Evolutionary conservation across 2,888 invertebrate species (phyloP).

Genomic region (Malthinus seriepunctatus): DNA sequence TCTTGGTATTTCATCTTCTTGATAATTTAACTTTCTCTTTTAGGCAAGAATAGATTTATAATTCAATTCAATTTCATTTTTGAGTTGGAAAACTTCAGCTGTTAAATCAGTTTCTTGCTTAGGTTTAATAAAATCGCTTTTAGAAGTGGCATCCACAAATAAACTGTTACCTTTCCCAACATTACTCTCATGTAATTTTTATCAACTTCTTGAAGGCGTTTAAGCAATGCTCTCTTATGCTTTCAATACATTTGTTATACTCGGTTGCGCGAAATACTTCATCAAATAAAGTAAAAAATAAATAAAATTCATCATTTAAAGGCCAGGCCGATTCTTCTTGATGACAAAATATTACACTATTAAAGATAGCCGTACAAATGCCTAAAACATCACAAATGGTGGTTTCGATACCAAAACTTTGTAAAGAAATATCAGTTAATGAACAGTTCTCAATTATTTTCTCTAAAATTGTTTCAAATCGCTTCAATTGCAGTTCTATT

Average conservation of each 20-base stretch:
- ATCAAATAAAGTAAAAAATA: slow-evolving; percentile 97
- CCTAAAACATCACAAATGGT: slow-evolving; percentile 75
- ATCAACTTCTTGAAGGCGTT: slow-evolving; percentile 56
- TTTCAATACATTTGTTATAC: slow-evolving; percentile 88
- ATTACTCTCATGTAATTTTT: too few relatives aligned
- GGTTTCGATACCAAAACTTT: slow-evolving; percentile 72
- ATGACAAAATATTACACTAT: slow-evolving; percentile 97
- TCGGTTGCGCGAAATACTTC: slow-evolving; percentile 95
- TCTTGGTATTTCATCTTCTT: slow-evolving; percentile 58
- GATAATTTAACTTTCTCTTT: slow-evolving; percentile 58
- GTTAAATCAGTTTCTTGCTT: slow-evolving; percentile 56
- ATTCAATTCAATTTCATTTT: slow-evolving; percentile 64
- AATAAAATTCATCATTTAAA: slow-evolving; percentile 86
- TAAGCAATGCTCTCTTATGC: too few relatives aligned
- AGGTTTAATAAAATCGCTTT: too few relatives aligned
- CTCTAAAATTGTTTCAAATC: slow-evolving; percentile 54
- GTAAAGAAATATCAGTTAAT: slow-evolving; percentile 58
- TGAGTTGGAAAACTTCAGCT: slow-evolving; percentile 56
- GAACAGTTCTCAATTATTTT: slow-evolving; percentile 53
- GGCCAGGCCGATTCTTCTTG: slow-evolving; percentile 99
- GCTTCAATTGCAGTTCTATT: slow-evolving; percentile 52
- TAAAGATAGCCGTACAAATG: slow-evolving; percentile 92
- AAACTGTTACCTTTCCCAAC: too few relatives aligned
- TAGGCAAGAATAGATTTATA: slow-evolving; percentile 61
- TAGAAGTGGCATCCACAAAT: too few relatives aligned